Conservation (phyloP, 2,888 invertebrate genomes). For the Folsomia manolachei region DNA sequence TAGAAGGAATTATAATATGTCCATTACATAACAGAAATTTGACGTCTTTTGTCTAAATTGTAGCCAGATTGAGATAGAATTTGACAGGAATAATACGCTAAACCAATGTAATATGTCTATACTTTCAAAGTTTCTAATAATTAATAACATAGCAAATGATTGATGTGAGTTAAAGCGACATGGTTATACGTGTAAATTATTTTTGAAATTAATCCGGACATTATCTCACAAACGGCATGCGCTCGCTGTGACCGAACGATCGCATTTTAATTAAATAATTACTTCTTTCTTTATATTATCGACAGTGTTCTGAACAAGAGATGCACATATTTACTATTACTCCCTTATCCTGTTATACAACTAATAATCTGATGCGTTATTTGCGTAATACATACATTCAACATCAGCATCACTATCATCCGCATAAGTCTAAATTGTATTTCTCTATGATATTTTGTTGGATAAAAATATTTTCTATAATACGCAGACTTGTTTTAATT, state of each 20-base stretch:
- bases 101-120: neutral
- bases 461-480: neutral
- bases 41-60: no score
- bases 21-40: no score
- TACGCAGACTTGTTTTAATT: no score
- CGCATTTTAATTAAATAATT: no score
- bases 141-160: neutral
- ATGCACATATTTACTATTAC: no score
- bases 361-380: neutral
- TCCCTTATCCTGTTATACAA: neutral
- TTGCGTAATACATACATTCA: neutral
- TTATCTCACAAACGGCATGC: neutral
- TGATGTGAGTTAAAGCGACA: neutral
- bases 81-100: no score
- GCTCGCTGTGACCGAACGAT: neutral
- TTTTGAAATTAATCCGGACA: neutral
- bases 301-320: neutral
- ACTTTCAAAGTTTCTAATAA: neutral
- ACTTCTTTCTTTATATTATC: neutral
- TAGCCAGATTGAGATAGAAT: no score
- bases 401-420: neutral
- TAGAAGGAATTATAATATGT: no score
- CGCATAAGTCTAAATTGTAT: neutral
- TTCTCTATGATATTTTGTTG: neutral
- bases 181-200: no score